Evolutionary conservation across 2,113 vertebrate species (phyloP).

Genomic region (Plecturocebus donacophilus): DNA sequence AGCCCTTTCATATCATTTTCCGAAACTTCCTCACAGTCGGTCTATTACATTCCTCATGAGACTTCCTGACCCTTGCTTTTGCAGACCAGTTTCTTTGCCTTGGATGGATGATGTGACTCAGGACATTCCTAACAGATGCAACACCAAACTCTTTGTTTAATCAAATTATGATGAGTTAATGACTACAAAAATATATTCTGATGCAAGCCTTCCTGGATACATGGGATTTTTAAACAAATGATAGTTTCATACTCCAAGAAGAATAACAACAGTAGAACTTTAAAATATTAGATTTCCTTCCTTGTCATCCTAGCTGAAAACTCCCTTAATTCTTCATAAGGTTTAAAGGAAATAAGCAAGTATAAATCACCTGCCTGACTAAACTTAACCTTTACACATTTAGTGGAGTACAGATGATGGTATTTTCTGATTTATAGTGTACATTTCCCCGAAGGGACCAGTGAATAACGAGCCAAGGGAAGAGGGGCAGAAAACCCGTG

Average conservation of each 20-base stretch:
- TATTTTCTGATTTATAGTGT: background rate
- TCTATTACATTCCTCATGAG: background rate
- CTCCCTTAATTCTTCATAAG: background rate
- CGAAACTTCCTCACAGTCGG: background rate
- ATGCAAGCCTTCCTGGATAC: background rate
- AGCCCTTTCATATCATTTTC: background rate
- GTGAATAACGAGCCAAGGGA: background rate
- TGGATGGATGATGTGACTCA: background rate
- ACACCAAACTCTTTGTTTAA: background rate
- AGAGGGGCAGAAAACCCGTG: background rate
- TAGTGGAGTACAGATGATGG: background rate
- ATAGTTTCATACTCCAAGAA: conserved; percentile 49
- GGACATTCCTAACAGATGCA: background rate
- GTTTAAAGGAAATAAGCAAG: conserved; percentile 25
- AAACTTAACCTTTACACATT: background rate
- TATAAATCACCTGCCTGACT: conserved; percentile 29
- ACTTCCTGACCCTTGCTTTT: background rate
- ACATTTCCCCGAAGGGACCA: background rate
- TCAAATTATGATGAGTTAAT: background rate
- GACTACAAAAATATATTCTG: conserved; percentile 10
- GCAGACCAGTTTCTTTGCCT: background rate
- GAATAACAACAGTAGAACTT: conserved; percentile 14
- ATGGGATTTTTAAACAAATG: conserved; percentile 25
- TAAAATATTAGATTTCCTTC: conserved; percentile 41
- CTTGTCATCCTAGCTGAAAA: conserved; percentile 27